A percentile compares a stretch with the other conserved stretches of the same genome.
Evolutionary conservation across 2,888 invertebrate species (phyloP).

Genomic region (Macrophya alboannulata): DNA sequence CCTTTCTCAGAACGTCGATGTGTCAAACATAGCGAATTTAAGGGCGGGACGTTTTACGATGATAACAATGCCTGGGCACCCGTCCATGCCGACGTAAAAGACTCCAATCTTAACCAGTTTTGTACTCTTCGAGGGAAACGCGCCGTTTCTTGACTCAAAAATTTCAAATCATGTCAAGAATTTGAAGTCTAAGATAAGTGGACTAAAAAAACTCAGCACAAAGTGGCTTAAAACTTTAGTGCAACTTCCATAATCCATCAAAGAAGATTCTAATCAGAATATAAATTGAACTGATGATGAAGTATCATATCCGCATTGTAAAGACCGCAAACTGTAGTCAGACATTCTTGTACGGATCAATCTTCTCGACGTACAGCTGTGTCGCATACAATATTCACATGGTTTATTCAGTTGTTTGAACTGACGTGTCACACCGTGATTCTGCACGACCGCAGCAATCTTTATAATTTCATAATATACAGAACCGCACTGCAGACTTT

Average conservation of each 20-base stretch:
- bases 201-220: neutral
- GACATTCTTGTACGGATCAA: neutral
- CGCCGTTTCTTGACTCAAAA: neutral
- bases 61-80: neutral
- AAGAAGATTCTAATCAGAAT: neutral
- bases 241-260: neutral
- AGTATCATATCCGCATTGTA: neutral
- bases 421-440: neutral
- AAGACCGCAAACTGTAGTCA: neutral
- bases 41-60: conserved; percentile 7
- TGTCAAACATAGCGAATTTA: conserved; percentile 2
- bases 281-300: neutral
- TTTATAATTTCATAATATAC: neutral
- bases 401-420: neutral
- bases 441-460: neutral
- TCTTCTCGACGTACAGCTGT: neutral
- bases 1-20: neutral
- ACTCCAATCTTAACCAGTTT: neutral
- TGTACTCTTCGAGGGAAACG: neutral
- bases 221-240: neutral
- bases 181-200: neutral
- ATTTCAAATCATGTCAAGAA: neutral
- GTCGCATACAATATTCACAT: neutral
- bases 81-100: neutral
- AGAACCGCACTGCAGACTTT: neutral